Conservation (phyloP, 2,797 vertebrate genomes). For the Numenius phaeopus region DNA sequence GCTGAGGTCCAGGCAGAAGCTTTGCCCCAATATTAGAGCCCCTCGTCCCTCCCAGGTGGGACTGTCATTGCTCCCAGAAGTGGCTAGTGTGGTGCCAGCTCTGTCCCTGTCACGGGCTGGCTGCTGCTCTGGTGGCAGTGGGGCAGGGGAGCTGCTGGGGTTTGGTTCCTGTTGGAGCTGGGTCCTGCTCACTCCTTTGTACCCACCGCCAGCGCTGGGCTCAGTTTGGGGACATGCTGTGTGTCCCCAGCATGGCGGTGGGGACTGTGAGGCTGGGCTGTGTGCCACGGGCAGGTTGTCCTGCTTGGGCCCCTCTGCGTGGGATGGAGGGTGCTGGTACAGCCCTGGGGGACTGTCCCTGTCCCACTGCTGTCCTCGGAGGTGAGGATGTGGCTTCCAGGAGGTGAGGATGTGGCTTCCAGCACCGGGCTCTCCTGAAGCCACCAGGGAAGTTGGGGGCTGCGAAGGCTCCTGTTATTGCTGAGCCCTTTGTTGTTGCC, state of each 20-base stretch:
- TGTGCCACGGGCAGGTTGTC: neutral
- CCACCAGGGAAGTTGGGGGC: neutral
- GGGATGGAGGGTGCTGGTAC: neutral
- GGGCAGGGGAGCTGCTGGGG: neutral
- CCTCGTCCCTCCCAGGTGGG: neutral
- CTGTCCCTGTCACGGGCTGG: neutral
- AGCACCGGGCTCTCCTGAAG: neutral
- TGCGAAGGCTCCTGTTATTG: rapidly evolving
- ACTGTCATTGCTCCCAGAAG: neutral
- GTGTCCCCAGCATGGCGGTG: neutral
- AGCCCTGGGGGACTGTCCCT: rapidly evolving
- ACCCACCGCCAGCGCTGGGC: rapidly evolving
- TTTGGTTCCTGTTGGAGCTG: neutral
- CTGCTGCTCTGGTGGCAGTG: neutral
- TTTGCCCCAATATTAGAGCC: rapidly evolving
- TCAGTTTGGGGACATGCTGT: neutral
- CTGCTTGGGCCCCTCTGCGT: rapidly evolving
- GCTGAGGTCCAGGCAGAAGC: neutral
- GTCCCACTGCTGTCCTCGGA: neutral
- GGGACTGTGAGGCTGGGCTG: neutral
- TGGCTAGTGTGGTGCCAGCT: neutral
- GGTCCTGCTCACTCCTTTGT: neutral
- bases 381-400: neutral
- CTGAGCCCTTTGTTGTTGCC: neutral
- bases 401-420: neutral